phyloP scores from a whole-genome alignment of 1,140 invertebrate genomes.

The Sitodiplosis mosellana region DNA sequence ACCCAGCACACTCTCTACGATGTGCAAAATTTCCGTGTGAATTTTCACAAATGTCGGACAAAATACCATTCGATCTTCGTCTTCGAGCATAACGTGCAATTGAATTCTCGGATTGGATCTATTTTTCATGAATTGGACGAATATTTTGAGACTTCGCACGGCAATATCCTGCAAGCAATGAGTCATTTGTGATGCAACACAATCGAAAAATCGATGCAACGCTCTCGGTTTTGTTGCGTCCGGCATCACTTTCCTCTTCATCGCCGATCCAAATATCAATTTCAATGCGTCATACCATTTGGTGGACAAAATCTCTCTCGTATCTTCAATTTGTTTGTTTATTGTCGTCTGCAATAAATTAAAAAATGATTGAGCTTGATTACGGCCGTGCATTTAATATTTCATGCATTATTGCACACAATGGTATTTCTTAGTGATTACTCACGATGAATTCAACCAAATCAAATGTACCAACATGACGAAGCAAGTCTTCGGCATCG shows the following conservation, averaged over 20 bases:
- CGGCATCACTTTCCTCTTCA: slow-evolving; percentile 55
- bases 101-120: slow-evolving; percentile 53
- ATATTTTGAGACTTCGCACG: slow-evolving; percentile 62
- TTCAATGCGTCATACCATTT: slow-evolving; percentile 43
- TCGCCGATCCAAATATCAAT: slow-evolving; percentile 44
- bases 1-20: slow-evolving; percentile 53
- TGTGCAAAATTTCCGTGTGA: slow-evolving; percentile 42
- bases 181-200: slow-evolving; percentile 70
- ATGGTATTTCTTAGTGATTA: not conserved
- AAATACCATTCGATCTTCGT: slow-evolving; percentile 46
- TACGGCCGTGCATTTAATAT: not conserved
- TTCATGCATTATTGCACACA: too few relatives aligned
- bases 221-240: slow-evolving; percentile 40
- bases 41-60: slow-evolving; percentile 64
- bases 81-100: slow-evolving; percentile 45
- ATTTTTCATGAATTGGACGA: slow-evolving; percentile 54
- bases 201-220: slow-evolving; percentile 64
- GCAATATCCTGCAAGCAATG: slow-evolving; percentile 62
- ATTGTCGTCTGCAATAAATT: slow-evolving; percentile 16
- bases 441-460: slow-evolving; percentile 35
- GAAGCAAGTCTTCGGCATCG: slow-evolving; percentile 31
- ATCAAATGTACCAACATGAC: slow-evolving; percentile 34
- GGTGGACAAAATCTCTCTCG: slow-evolving; percentile 31
- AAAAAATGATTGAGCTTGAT: not conserved
- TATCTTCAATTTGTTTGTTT: slow-evolving; percentile 36